phyloP scores from a whole-genome alignment of 2,888 invertebrate species.

The Diploptera punctata region DNA sequence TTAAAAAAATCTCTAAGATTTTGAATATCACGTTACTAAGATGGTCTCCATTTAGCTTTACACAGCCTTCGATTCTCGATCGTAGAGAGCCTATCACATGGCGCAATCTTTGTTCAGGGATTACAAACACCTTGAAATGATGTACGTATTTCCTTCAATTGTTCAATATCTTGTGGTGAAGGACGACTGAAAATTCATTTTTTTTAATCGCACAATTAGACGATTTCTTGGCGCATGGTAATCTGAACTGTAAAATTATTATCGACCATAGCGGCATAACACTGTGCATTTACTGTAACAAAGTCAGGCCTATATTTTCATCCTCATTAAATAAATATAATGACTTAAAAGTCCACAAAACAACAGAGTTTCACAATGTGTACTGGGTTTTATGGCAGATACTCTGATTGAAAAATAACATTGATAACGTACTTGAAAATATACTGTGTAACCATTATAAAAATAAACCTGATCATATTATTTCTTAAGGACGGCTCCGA shows the following conservation, averaged over 20 bases:
- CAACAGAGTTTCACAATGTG: too few species aligned
- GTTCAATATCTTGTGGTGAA: not conserved
- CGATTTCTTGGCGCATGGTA: not conserved
- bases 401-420: too few species aligned
- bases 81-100: not conserved
- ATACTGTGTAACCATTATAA: too few species aligned
- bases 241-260: not conserved
- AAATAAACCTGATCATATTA: too few species aligned
- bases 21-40: not conserved
- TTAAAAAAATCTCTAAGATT: not conserved
- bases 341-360: too few species aligned
- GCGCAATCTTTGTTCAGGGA: not conserved
- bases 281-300: not conserved
- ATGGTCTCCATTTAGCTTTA: not conserved
- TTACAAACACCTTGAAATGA: not conserved
- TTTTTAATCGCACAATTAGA: not conserved
- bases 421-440: too few species aligned
- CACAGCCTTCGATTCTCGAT: not conserved
- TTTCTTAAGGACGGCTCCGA: too few species aligned
- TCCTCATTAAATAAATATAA: too few species aligned
- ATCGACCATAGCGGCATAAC: too few species aligned
- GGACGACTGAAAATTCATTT: not conserved
- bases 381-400: too few species aligned
- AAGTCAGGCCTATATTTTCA: too few species aligned
- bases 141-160: not conserved